Evolutionary conservation across 2,113 vertebrate species (phyloP).

Genomic region (Osmerus mordax): DNA sequence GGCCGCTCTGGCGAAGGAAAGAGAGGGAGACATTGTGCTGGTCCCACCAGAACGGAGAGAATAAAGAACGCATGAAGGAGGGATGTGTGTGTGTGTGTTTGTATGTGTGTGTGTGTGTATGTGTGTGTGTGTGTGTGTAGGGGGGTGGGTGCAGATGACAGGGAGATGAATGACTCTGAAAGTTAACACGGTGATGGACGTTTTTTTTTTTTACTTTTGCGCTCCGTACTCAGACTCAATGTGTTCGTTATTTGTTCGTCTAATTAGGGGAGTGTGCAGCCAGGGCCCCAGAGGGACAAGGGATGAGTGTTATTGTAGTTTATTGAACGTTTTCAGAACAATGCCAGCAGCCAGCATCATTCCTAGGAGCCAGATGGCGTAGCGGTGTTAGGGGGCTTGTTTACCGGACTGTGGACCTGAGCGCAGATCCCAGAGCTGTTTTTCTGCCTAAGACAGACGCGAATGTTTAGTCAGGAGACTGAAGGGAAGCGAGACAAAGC

Average conservation of each 20-base stretch:
- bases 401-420: conserved; percentile 11
- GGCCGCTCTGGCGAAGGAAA: conserved; percentile 49
- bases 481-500: conserved; percentile 55
- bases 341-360: conserved; percentile 1
- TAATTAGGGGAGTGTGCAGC: too few species aligned
- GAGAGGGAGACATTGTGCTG: not conserved
- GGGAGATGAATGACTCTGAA: too few species aligned
- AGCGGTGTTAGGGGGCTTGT: conserved; percentile 19
- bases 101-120: too few species aligned
- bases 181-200: too few species aligned
- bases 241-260: too few species aligned
- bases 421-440: not conserved
- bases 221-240: too few species aligned
- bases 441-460: conserved; percentile 29
- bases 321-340: not conserved
- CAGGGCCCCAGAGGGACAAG: not conserved
- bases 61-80: conserved; percentile 14
- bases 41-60: conserved; percentile 7
- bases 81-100: too few species aligned
- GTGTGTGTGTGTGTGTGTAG: not conserved
- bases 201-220: too few species aligned
- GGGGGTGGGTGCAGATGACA: too few species aligned
- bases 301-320: not conserved
- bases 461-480: conserved; percentile 25
- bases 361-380: conserved; percentile 8